Conservation (phyloP, 2,797 vertebrate species). For the Cuculus canorus region DNA sequence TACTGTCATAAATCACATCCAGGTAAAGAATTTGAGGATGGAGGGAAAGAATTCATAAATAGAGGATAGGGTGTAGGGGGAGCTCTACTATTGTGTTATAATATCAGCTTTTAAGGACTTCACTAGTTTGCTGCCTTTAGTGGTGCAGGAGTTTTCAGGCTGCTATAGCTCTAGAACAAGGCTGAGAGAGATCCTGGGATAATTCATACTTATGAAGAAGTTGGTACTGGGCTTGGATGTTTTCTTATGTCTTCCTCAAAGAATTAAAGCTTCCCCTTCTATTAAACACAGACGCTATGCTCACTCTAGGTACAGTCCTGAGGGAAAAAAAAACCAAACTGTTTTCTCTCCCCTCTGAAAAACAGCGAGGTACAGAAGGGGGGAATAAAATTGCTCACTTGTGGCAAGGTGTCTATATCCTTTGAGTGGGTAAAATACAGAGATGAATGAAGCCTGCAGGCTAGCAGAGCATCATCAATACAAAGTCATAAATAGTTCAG, state of each 20-base stretch:
- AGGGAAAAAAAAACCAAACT: accelerated
- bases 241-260: not conserved
- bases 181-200: not conserved
- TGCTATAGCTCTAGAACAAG: not conserved
- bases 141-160: not conserved
- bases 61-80: not conserved
- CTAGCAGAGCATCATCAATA: not conserved
- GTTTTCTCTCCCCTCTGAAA: not conserved
- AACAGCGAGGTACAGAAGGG: not conserved
- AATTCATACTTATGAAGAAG: not conserved
- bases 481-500: not conserved
- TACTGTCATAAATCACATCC: not conserved
- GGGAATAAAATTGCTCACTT: not conserved
- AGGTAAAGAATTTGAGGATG: not conserved
- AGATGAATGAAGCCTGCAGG: not conserved
- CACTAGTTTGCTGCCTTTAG: not conserved
- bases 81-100: not conserved
- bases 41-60: not conserved
- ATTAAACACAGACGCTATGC: not conserved
- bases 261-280: not conserved
- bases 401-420: not conserved
- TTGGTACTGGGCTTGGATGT: not conserved
- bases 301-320: not conserved
- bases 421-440: not conserved
- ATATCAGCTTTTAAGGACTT: not conserved